Evolutionary conservation across 2,113 vertebrate genomes (phyloP), one percentile per base, ranked within the genome.

Genomic region (Meleagris gallopavo): DNA sequence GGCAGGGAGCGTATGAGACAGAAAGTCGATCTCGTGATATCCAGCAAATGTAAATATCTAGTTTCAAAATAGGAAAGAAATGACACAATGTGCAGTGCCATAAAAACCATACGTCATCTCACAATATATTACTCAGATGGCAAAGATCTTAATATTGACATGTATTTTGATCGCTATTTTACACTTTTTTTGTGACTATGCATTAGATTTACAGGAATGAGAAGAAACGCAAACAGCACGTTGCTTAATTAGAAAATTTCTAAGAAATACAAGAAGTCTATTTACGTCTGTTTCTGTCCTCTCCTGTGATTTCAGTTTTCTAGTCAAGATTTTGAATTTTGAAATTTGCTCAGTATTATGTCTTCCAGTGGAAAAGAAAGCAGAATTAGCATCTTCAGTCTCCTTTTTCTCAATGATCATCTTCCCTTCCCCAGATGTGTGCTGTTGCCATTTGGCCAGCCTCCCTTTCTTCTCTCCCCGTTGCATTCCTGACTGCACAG

Each of bases 41-140:
- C 92, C 50, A 88, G 38, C 69, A 74, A 95, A 86, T 78, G 41
- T 64, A 91, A 88, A 96, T 92, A 93, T 74, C 32, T 55, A 55
- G 69, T 83, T 96, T 93, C 69, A 77, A 71, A 95, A 94, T 93
- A 71, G 54, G 75, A 76, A 93, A 91, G 48, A 93, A 92, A 64
- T 52, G 38, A 57, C 75, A 61, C 64, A 91, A 67, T 32, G 21
- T 15, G 29, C 55, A 91, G 60, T 40, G 32, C 86, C 76, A 38
- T 80, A 83, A 88, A 83, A 88, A 76, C 64, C 80, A 67, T 55
- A 77, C 70, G 76, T 64, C 50, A 43, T 64, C 0, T 0, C 65
- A 46, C 38, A 91, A 60, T 90, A n/a, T 81, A 65, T 88, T 71
- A 25, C 52, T 90, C 73, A 50, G 32, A 77, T 6, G 46, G 55